phyloP scores from a whole-genome alignment of 2,888 invertebrate species.

The Trichogramma evanescens region DNA sequence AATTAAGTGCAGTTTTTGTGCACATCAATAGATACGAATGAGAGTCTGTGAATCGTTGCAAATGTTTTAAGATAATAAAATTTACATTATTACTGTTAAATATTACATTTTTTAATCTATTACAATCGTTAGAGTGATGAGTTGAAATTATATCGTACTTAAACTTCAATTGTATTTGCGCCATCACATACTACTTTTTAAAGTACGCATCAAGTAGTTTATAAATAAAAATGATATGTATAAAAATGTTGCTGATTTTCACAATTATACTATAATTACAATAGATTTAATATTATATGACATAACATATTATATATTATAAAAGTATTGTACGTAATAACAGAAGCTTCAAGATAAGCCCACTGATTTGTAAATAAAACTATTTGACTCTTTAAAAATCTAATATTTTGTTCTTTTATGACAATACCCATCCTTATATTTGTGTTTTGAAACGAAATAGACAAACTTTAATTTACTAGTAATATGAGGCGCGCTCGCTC shows the following conservation, averaged over 20 bases:
- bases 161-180: conserved; percentile 10
- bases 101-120: conserved; percentile 17
- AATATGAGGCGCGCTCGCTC: too few species aligned
- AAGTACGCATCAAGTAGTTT: conserved; percentile 10
- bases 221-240: conserved; percentile 14
- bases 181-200: conserved; percentile 26
- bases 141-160: conserved; percentile 10
- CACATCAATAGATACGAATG: too few species aligned
- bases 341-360: conserved; percentile 42
- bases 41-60: too few species aligned
- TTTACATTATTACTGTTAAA: conserved; percentile 21
- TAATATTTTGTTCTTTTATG: too few species aligned
- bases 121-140: conserved; percentile 9
- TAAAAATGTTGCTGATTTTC: conserved; percentile 17
- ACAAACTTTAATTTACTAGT: too few species aligned
- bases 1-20: too few species aligned
- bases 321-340: conserved; percentile 31
- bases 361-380: conserved; percentile 48
- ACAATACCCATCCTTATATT: too few species aligned
- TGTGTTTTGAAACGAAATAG: too few species aligned
- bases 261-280: conserved; percentile 16
- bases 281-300: conserved; percentile 15
- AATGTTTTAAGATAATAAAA: conserved; percentile 17
- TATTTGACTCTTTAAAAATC: conserved; percentile 44
- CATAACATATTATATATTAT: conserved; percentile 22